Percentiles rank a stretch among this genome's conserved stretches.
phyloP scores from a whole-genome alignment of 2,888 invertebrate genomes.

The Drosophila mettleri region DNA sequence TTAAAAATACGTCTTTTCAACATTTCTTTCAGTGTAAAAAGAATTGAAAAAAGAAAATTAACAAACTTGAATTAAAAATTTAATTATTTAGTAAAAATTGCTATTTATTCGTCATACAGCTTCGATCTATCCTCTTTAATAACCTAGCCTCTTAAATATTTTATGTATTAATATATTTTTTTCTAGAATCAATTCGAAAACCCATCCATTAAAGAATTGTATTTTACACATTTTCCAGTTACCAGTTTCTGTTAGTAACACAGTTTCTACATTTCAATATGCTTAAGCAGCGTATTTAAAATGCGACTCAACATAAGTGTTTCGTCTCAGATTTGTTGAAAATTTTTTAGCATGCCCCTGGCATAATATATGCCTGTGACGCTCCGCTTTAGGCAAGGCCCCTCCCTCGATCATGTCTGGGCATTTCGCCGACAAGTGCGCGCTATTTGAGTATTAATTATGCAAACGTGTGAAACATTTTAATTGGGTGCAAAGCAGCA shows the following conservation, averaged over 20 bases:
- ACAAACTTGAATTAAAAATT: no score
- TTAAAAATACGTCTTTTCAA: no score
- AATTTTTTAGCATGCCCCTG: conserved; percentile 48
- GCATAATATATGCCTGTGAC: conserved; percentile 12
- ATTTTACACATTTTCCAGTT: no score
- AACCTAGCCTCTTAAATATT: no score
- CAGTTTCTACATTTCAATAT: not conserved
- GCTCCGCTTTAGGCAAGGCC: not conserved
- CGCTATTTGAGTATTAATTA: conserved; percentile 84
- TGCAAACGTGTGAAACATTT: conserved; percentile 85
- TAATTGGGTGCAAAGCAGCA: conserved; percentile 82
- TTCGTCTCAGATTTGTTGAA: conserved; percentile 39
- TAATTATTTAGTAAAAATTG: no score
- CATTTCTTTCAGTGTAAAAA: no score
- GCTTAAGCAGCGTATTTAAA: not conserved
- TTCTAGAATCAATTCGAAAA: no score
- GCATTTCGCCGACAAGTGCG: conserved; percentile 66
- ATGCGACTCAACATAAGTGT: not conserved
- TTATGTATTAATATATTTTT: no score
- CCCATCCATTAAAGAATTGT: no score
- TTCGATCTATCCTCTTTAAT: no score
- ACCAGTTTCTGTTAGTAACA: not conserved
- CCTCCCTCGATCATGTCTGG: conserved; percentile 36
- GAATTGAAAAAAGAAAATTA: no score
- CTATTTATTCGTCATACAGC: no score